Evolutionary conservation across 2,888 invertebrate species (phyloP).

Genomic region (Monoplex corrugatus): DNA sequence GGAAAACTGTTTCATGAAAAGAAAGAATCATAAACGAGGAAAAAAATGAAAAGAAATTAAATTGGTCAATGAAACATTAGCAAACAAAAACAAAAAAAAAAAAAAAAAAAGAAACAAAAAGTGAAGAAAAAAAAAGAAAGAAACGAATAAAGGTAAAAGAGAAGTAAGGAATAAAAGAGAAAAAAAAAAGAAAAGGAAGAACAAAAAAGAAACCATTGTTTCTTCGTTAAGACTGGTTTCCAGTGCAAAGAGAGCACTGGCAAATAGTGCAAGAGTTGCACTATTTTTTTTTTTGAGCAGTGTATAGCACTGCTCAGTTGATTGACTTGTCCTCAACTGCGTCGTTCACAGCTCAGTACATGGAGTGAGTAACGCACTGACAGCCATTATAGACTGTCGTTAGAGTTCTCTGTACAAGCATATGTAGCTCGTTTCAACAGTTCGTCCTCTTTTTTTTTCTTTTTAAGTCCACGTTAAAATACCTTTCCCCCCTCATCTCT

Average conservation of each 20-base stretch:
- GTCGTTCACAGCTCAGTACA: neutral
- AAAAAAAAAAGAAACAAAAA: too few relatives aligned
- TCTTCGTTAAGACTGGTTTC: neutral
- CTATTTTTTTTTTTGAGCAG: too few relatives aligned
- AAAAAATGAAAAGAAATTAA: too few relatives aligned
- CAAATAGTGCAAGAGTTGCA: too few relatives aligned
- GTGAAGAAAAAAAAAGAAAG: neutral
- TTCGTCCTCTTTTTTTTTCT: neutral
- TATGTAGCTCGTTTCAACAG: neutral
- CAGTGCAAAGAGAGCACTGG: too few relatives aligned
- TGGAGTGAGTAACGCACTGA: neutral
- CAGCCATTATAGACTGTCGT: neutral
- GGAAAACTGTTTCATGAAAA: too few relatives aligned
- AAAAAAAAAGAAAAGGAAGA: neutral
- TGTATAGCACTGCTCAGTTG: neutral
- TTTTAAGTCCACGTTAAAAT: neutral
- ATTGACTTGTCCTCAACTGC: conserved; percentile 40
- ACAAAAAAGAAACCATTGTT: neutral
- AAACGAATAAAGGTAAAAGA: neutral
- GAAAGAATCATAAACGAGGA: too few relatives aligned
- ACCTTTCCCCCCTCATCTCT: neutral
- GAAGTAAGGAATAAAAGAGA: neutral
- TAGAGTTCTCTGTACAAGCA: neutral
- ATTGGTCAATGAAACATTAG: too few relatives aligned
- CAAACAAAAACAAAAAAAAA: too few relatives aligned